phyloP scores from a whole-genome alignment of 2,797 vertebrate genomes.

The Vultur gryphus region DNA sequence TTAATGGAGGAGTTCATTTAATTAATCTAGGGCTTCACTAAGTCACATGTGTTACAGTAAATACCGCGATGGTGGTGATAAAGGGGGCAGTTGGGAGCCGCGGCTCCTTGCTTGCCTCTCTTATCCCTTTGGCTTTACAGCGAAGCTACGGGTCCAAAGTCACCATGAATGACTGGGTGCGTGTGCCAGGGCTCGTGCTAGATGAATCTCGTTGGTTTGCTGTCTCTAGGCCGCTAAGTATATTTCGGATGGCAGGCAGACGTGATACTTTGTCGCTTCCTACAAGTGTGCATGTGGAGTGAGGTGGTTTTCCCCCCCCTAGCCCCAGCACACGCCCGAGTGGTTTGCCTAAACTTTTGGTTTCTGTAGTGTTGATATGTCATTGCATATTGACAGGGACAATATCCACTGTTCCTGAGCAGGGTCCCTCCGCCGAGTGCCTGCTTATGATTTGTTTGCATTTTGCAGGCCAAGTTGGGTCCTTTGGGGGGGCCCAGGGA shows the following conservation, averaged over 20 bases:
- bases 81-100: background rate
- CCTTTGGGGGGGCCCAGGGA: rapidly evolving
- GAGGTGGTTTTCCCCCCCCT: conserved; percentile 14
- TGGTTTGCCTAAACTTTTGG: background rate
- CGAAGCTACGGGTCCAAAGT: background rate
- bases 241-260: conserved; percentile 41
- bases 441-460: background rate
- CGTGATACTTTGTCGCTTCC: conserved; percentile 47
- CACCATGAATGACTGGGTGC: background rate
- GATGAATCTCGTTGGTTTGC: background rate
- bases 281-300: conserved; percentile 34
- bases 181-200: background rate
- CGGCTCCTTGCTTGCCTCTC: background rate
- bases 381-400: background rate
- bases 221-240: conserved; percentile 49
- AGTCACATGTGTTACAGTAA: conserved; percentile 66
- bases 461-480: background rate
- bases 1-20: conserved; percentile 66
- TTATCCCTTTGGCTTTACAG: background rate
- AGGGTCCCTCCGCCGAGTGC: rapidly evolving
- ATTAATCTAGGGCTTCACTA: conserved; percentile 61
- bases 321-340: conserved; percentile 1
- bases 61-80: background rate
- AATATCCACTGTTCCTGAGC: background rate
- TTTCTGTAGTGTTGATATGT: background rate